A percentile compares a stretch with the other conserved stretches of the same genome.
These are phyloP conservation scores for Lutjanus erythropterus DNA, from an alignment of 2,113 vertebrate genomes.

Conservation along the genomic window DNA sequence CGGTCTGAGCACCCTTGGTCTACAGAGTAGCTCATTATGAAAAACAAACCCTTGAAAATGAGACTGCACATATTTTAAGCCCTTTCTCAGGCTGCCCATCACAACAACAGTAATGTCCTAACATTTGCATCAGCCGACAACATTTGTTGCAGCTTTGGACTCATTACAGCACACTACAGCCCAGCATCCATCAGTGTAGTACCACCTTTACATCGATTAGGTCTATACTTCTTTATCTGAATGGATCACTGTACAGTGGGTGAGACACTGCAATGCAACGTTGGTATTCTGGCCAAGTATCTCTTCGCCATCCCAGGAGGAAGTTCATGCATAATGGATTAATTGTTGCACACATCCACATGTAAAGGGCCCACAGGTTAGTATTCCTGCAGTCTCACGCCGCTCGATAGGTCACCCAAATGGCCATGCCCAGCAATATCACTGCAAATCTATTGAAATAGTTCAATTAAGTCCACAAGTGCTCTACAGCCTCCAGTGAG, in stretches of 20 bases:
- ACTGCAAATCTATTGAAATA: conserved; percentile 59
- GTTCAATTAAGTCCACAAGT: conserved; percentile 67
- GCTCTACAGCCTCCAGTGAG: conserved; percentile 35
- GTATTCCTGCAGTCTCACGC: conserved; percentile 66
- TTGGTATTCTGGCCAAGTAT: conserved; percentile 73
- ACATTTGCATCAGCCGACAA: conserved; percentile 34
- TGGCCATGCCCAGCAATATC: conserved; percentile 47
- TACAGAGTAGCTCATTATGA: not conserved
- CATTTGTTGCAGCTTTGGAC: conserved; percentile 19
- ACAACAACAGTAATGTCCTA: conserved; percentile 10
- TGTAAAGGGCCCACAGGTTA: conserved; percentile 75
- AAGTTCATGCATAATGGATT: conserved; percentile 84
- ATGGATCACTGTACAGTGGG: conserved; percentile 51
- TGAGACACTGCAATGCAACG: conserved; percentile 41
- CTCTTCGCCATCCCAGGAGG: conserved; percentile 70
- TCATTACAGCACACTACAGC: conserved; percentile 13
- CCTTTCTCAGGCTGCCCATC: not conserved
- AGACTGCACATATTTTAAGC: conserved; percentile 10
- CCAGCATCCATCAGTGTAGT: conserved; percentile 14
- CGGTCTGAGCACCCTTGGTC: too few species aligned
- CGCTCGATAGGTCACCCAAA: conserved; percentile 75
- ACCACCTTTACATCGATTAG: conserved; percentile 42
- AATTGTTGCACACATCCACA: conserved; percentile 77
- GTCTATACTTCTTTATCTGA: conserved; percentile 14
- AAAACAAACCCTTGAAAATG: conserved; percentile 8